Percentiles rank a stretch among this genome's conserved stretches.
phyloP scores from a whole-genome alignment of 2,888 invertebrate genomes.

The Standfussiana lucernea region DNA sequence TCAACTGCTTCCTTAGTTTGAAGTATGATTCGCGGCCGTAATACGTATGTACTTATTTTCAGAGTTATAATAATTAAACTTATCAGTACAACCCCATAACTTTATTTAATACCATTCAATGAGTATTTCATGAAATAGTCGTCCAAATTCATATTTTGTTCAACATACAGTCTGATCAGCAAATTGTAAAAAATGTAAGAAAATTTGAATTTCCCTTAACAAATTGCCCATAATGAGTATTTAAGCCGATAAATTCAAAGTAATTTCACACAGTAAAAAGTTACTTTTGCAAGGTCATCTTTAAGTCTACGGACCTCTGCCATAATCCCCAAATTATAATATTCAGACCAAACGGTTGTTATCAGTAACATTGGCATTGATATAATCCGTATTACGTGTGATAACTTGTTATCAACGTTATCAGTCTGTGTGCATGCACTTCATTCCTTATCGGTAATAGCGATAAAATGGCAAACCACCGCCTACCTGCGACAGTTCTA shows the following conservation, averaged over 20 bases:
- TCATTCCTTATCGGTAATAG: conserved; percentile 33
- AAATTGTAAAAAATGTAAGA: no score
- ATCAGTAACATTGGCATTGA: conserved; percentile 56
- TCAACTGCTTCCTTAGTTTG: no score
- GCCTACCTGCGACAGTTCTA: not conserved
- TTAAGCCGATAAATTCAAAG: not conserved
- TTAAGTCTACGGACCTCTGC: not conserved
- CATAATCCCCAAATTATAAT: conserved; percentile 22
- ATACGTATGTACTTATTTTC: no score
- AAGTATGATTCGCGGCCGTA: no score
- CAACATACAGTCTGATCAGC: no score
- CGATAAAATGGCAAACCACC: conserved; percentile 25
- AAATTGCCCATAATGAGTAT: not conserved
- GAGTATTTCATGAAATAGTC: no score
- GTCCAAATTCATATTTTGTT: no score
- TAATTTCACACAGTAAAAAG: not conserved
- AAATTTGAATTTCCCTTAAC: no score
- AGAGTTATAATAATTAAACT: no score
- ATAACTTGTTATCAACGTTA: conserved; percentile 17
- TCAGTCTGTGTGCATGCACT: conserved; percentile 39
- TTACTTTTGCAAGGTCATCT: conserved; percentile 16
- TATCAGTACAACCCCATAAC: no score
- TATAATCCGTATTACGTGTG: conserved; percentile 46
- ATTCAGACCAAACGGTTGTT: conserved; percentile 23
- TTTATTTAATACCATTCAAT: no score